Evolutionary conservation across 1,140 invertebrate species (phyloP), one percentile per base, ranked within the genome.

Genomic region (Fopius arisanus): DNA sequence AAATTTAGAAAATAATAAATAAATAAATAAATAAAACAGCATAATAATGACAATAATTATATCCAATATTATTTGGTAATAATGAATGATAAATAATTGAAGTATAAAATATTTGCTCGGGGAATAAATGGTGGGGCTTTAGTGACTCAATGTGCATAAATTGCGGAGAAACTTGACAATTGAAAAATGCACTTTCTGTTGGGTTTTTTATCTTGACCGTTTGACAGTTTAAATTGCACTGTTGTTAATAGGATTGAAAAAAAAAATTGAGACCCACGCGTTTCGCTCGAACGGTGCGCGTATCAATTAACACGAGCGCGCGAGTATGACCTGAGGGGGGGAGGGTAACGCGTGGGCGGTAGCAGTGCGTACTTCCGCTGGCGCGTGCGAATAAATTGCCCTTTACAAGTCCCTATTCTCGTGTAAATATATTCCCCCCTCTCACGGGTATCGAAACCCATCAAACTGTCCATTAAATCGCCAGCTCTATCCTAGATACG

Each of bases 311-410:
- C 69, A 63, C 54, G 23, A 54, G 29, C 62, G 29, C 37, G 26
- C n/a, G 67, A 63, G 48, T 71, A 71, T 71, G 54, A 63, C 69
- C 59, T 31, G n/a, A n/a, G 59, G 59, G 59, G n/a, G 23, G 23
- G 59, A 21, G 23, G 9, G 33, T 59, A 51, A 69, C 43, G 48
- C 68, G 59, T 59, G 62, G 37, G 33, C 21, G 62, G 70, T 72
- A 66, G 70, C 21, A 71, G 59, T 72, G 70, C 70, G 70, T 72
- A 62, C 70, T 72, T 72, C 70, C 70, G 70, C 62, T 43, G 70
- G 62, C 70, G 40, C 70, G 70, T 72, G 70, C 59, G 70, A 66
- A 72, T 72, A 72, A 65, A 72, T 72, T 72, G 37, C 70, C 59
- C 59, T 72, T 65, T 72, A 68, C 67, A 43, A 68, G 19, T 28